Evolutionary conservation across 1,140 invertebrate genomes (phyloP).

Genomic region (Antheraea mylitta): DNA sequence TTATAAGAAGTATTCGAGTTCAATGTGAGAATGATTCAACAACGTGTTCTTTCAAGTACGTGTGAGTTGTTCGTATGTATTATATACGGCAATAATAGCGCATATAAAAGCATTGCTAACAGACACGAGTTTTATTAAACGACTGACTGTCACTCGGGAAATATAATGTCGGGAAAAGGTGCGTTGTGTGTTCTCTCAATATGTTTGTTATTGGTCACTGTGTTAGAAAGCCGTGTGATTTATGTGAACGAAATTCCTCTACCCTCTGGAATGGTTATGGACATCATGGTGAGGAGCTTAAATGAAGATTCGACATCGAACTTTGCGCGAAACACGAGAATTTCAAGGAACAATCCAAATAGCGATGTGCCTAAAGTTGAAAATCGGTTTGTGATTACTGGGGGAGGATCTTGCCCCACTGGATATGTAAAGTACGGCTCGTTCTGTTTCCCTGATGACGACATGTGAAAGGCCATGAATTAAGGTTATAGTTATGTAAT

Average conservation of each 20-base stretch:
- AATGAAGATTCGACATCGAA: background rate
- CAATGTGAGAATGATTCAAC: background rate
- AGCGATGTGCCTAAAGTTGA: constrained; percentile 17
- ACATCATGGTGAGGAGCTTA: background rate
- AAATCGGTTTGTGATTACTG: constrained; percentile 7
- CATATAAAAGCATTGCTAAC: background rate
- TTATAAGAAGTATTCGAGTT: too few relatives aligned
- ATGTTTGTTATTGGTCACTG: background rate
- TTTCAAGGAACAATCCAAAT: background rate
- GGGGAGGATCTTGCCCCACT: constrained; percentile 17
- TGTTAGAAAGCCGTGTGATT: background rate
- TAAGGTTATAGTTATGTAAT: background rate
- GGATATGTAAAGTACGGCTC: constrained; percentile 16
- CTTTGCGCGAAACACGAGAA: background rate
- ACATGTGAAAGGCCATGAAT: background rate
- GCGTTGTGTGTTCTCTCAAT: background rate
- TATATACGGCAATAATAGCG: background rate
- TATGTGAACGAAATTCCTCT: background rate
- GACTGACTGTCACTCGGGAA: background rate
- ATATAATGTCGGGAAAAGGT: background rate
- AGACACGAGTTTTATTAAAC: background rate
- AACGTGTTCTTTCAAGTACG: too few relatives aligned
- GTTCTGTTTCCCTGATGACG: constrained; percentile 24
- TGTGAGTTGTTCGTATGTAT: background rate
- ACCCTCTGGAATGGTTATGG: background rate